These are phyloP conservation scores for Ianthella basta DNA, from an alignment of 37 sponge, comb jelly and placozoan genomes.

Conservation along the genomic window DNA sequence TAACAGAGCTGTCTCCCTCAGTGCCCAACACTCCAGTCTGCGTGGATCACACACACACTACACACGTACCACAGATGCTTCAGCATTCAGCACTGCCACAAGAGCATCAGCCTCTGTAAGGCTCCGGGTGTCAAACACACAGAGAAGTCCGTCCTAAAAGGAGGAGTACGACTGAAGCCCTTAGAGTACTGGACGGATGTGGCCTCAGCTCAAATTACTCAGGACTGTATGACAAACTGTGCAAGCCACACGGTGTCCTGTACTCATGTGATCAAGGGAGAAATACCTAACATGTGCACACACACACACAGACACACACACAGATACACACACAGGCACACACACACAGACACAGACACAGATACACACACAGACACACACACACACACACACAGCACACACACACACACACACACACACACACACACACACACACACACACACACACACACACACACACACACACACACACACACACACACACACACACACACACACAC, in stretches of 20 bases:
- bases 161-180: neutral
- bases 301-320: constrained; percentile 28
- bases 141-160: constrained; percentile 1
- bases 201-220: neutral
- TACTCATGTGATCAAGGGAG: too few relatives aligned
- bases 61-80: constrained; percentile 21
- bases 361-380: neutral
- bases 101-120: neutral
- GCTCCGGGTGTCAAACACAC: neutral
- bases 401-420: constrained; percentile 10
- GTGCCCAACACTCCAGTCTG: too few relatives aligned
- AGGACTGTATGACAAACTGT: neutral
- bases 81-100: constrained; percentile 14
- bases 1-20: constrained; percentile 15
- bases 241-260: too few relatives aligned
- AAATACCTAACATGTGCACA: neutral
- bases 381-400: neutral
- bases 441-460: constrained; percentile 1
- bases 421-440: constrained; percentile 26
- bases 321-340: neutral
- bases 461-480: neutral
- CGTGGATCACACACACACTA: neutral
- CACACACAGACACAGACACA: constrained; percentile 2
- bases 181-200: too few relatives aligned
- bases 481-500: too few relatives aligned